These are phyloP conservation scores for Psittacula cyanocephala DNA, from an alignment of 2,113 vertebrate genomes.

Conservation along the genomic window DNA sequence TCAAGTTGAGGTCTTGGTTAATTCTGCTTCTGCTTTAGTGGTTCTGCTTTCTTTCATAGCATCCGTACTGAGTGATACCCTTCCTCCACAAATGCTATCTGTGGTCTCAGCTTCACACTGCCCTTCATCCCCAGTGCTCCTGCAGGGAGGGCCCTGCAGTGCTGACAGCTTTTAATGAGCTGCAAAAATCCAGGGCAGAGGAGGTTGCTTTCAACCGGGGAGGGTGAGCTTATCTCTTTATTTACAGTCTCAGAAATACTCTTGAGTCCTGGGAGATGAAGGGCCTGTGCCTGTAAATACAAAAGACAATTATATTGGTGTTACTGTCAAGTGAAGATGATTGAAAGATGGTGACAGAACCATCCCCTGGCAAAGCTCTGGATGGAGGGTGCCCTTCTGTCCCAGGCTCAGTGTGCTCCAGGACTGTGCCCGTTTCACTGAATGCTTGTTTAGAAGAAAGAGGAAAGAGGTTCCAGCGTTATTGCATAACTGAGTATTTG, in stretches of 20 bases:
- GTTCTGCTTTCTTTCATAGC: not conserved
- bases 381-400: not conserved
- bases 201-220: not conserved
- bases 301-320: not conserved
- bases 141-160: not conserved
- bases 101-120: not conserved
- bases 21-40: not conserved
- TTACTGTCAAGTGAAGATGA: not conserved
- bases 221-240: constrained; percentile 29
- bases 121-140: not conserved
- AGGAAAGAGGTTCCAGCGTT: not conserved
- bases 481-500: not conserved
- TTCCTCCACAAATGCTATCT: not conserved
- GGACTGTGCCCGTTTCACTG: not conserved
- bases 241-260: constrained; percentile 23
- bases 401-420: not conserved
- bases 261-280: not conserved
- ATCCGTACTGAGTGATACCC: fast-evolving
- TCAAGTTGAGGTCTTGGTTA: not conserved
- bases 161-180: constrained; percentile 57
- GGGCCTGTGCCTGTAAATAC: not conserved
- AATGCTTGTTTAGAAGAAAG: not conserved
- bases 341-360: not conserved
- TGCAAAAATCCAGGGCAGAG: constrained; percentile 40
- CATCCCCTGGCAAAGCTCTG: not conserved